A percentile compares a stretch with the other conserved stretches of the same genome.
phyloP scores from a whole-genome alignment of 2,888 invertebrate genomes.

The Napeogenes inachia region DNA sequence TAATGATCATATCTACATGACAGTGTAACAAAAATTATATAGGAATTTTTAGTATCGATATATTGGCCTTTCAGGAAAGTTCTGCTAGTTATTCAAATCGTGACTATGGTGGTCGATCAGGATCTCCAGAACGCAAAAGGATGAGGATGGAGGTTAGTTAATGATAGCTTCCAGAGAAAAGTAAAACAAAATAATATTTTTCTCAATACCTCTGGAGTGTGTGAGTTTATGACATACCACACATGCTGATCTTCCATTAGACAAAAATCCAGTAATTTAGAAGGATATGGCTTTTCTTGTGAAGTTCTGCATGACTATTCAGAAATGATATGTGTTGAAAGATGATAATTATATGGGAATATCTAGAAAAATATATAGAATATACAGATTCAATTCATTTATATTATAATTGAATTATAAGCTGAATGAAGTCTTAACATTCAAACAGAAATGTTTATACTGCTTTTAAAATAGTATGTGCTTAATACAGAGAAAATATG shows the following conservation, averaged over 20 bases:
- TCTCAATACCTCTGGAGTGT: background rate
- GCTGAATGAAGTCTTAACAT: background rate
- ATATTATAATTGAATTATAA: background rate
- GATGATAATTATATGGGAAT: conserved; percentile 5
- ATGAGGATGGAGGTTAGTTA: conserved; percentile 79
- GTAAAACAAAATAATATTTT: background rate
- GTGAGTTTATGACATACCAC: background rate
- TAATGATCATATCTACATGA: no score
- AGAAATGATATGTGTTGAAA: background rate
- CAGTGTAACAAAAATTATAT: background rate
- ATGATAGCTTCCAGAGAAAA: conserved; percentile 23
- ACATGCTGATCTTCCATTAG: background rate
- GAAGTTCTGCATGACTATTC: background rate
- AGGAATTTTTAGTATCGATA: conserved; percentile 17
- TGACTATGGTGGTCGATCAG: conserved; percentile 75
- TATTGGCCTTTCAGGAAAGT: conserved; percentile 54
- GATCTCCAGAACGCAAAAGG: conserved; percentile 81
- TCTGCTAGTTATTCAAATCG: conserved; percentile 72
- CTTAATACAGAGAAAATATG: background rate
- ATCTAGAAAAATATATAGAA: conserved; percentile 5
- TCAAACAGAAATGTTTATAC: background rate
- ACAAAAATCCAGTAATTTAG: background rate
- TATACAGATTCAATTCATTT: background rate
- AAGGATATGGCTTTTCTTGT: conserved; percentile 1
- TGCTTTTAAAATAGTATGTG: background rate